Evolutionary conservation across 2,113 vertebrate species (phyloP), one percentile per base, ranked within the genome.

Genomic region (Meleagris gallopavo): DNA sequence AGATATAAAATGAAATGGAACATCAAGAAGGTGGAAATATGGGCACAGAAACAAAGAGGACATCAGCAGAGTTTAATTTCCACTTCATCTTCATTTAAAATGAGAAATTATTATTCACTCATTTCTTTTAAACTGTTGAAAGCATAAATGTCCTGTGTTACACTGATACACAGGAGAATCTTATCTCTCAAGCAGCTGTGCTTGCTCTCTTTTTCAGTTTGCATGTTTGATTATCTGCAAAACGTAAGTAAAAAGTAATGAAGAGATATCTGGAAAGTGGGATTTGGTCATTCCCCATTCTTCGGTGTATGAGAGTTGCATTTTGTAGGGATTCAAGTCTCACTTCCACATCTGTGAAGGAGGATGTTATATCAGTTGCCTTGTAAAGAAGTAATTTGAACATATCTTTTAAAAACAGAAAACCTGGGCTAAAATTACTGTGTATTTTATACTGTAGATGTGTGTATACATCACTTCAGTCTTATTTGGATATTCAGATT

Each of bases 141-240:
- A 34, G 7, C 12, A 21, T 45, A 50, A 79, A 64, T 45, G 18
- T 2, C 17, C 29, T 46, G n/a, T 25, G 21, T 74, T 52, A 8
- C 24, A 24, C 7, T 10, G 2, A 36, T 24, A 10, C 11, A 34
- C 3, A 10, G 45, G 11, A 73, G 24, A 67, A 24, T 58, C 8
- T 0, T 0, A 4, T 40, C n/a, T 50, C 43, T 22, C 1, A 6
- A 67, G 9, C 15, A 60, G 20, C 15, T 2, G 3, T 19, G 13
- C 4, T 13, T 10, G 2, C 54, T 72, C 15, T 13, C 36, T 5
- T 40, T 43, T 85, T 66, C 16, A 24, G 6, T 64, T 69, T 50
- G 18, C 13, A 27, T 41, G 4, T 25, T 40, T 66, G 21, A 55
- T 25, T 14, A 18, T 36, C 40, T 75, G 22, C 13, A 72, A 24